Base-by-base conservation (phyloP, 2,797 vertebrate genomes). In the Cirrhinus molitorella region DNA sequence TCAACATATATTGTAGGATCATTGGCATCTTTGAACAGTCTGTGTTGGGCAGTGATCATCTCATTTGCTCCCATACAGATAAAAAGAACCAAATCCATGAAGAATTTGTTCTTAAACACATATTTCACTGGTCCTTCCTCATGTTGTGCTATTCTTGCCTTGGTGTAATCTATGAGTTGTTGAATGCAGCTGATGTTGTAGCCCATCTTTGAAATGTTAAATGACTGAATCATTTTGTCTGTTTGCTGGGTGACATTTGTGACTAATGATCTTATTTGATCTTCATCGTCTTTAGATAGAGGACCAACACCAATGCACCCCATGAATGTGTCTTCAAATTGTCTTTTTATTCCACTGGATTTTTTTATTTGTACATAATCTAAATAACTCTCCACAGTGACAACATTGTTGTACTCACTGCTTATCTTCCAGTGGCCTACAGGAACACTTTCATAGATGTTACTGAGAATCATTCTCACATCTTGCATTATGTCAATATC, bases 251-350 rank as follows among this genome's bases (percentile, higher is more conserved):
- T 8, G 5, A 71, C 2, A 1, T 17, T 43, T 25, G 3, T 4
- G 3, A 23, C 37, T 40, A 67, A 43, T 7, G 11, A 0, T 67
- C 5, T 67, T 67, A 67, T 67, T 67, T 67, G 21, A 1, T 0
- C 5, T 13, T 45, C 43, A 45, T 14, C 21, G 0, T 67, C 34
- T 40, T 1, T 67, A 3, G n/a, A 70, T 0, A 70, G n/a, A 47
- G 1, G 37, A 40, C 37, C 14, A 12, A 0, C 0, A 16, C 13
- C 37, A 25, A 25, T 1, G 0, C 0, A 23, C 1, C 45, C n/a
- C 43, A 1, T 16, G 0, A 5, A 3, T 2, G 10, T 12, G 2
- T 12, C 2, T 12, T 0, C 11, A 45, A 12, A 10, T 2, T 45
- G 11, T 45, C 3, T 0, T 16, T 9, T 45, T 8, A 2, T 16